These are phyloP conservation scores for Laothoe populi DNA, from an alignment of 2,888 invertebrate genomes.

Conservation along the genomic window DNA sequence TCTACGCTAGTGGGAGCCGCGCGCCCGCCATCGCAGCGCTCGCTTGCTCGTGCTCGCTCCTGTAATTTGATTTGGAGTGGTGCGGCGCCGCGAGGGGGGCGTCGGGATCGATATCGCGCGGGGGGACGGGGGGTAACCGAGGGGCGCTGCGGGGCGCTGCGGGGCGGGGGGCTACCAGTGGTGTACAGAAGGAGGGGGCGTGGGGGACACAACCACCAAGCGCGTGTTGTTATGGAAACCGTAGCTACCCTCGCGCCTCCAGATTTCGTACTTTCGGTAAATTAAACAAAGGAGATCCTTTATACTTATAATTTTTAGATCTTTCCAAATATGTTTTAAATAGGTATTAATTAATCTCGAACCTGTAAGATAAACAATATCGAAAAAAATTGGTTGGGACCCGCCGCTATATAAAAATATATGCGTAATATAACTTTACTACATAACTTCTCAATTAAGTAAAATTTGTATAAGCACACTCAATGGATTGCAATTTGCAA, in stretches of 20 bases:
- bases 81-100: conserved; percentile 54
- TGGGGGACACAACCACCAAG: conserved; percentile 57
- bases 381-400: too few species aligned
- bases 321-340: conserved; percentile 27
- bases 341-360: too few species aligned
- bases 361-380: too few species aligned
- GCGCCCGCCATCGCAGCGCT: conserved; percentile 38
- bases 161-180: conserved; percentile 27
- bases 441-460: too few species aligned
- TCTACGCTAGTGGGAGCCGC: too few species aligned
- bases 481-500: neutral
- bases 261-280: conserved; percentile 80
- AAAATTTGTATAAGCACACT: neutral
- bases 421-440: too few species aligned
- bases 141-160: conserved; percentile 35
- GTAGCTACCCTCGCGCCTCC: conserved; percentile 78
- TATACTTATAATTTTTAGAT: conserved; percentile 72
- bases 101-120: conserved; percentile 46
- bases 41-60: conserved; percentile 61
- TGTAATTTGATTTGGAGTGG: conserved; percentile 84
- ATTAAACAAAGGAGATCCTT: conserved; percentile 79
- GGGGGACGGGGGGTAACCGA: conserved; percentile 58
- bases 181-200: conserved; percentile 36
- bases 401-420: too few species aligned
- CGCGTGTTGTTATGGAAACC: conserved; percentile 83